A percentile compares a stretch with the other conserved stretches of the same genome.
Conservation (phyloP, 2,113 vertebrate genomes). For the Cyphomyrus discorhynchus region DNA sequence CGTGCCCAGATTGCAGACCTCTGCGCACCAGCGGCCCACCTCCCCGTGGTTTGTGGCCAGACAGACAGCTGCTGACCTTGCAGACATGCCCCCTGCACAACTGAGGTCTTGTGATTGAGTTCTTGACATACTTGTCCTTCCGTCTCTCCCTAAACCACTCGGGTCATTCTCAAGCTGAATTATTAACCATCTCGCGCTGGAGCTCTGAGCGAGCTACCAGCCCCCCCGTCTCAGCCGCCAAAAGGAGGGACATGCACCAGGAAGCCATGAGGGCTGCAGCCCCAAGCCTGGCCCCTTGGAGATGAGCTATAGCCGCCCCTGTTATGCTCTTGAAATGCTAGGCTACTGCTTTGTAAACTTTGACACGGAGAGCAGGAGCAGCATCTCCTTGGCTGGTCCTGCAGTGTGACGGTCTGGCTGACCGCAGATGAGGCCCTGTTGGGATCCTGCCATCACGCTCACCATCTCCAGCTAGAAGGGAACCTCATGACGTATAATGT, state of each 20-base stretch:
- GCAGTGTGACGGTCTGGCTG: not conserved
- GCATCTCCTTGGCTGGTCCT: not conserved
- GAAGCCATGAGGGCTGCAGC: not conserved
- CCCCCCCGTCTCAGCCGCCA: slow-evolving; percentile 13
- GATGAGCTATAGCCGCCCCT: not conserved
- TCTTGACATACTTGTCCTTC: slow-evolving; percentile 33
- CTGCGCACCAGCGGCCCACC: slow-evolving; percentile 33
- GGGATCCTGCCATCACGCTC: not conserved
- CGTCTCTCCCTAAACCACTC: slow-evolving; percentile 27
- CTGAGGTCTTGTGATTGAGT: slow-evolving; percentile 53
- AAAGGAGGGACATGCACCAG: not conserved
- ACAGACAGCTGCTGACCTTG: slow-evolving; percentile 58
- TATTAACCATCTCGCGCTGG: slow-evolving; percentile 51
- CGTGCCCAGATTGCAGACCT: not conserved
- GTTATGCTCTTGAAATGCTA: not conserved
- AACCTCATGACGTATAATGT: not conserved
- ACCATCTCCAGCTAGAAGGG: not conserved
- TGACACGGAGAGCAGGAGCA: not conserved
- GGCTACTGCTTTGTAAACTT: not conserved
- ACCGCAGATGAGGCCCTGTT: not conserved
- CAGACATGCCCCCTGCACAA: slow-evolving; percentile 39
- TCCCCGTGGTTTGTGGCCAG: slow-evolving; percentile 64
- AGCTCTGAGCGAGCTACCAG: slow-evolving; percentile 22
- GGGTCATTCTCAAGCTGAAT: slow-evolving; percentile 54
- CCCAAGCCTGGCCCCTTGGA: not conserved